Evolutionary conservation across 2,797 vertebrate genomes (phyloP).

Genomic region (Poliocrania exsul): DNA sequence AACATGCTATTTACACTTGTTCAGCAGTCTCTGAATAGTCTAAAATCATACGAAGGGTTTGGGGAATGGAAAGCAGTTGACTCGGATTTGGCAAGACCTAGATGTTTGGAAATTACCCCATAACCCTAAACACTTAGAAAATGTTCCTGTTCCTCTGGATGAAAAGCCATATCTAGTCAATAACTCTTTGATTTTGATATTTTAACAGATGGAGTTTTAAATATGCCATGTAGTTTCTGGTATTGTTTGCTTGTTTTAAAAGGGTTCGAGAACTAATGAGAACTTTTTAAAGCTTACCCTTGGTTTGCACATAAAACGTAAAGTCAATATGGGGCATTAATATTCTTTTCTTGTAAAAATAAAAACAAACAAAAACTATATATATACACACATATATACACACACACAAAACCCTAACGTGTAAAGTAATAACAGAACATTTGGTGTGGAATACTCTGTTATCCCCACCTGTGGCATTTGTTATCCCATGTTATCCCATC

Average conservation of each 20-base stretch:
- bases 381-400: slow-evolving; percentile 25
- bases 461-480: slow-evolving; percentile 68
- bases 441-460: slow-evolving; percentile 72
- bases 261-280: slow-evolving; percentile 82
- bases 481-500: slow-evolving; percentile 66
- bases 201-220: slow-evolving; percentile 85
- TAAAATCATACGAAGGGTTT: slow-evolving; percentile 70
- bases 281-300: slow-evolving; percentile 90
- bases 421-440: slow-evolving; percentile 79
- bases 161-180: slow-evolving; percentile 99
- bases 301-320: slow-evolving; percentile 93
- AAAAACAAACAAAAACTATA: slow-evolving; percentile 18
- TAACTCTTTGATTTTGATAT: slow-evolving; percentile 88
- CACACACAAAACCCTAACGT: slow-evolving; percentile 68
- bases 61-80: slow-evolving; percentile 68
- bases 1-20: slow-evolving; percentile 69
- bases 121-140: slow-evolving; percentile 73
- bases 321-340: slow-evolving; percentile 92
- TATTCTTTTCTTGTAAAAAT: slow-evolving; percentile 84
- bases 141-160: slow-evolving; percentile 88
- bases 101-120: slow-evolving; percentile 62
- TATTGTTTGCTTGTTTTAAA: slow-evolving; percentile 83
- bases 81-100: slow-evolving; percentile 60
- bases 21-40: slow-evolving; percentile 70
- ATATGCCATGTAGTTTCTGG: slow-evolving; percentile 85